Conservation (phyloP, 2,888 invertebrate species). For the Labia minor region DNA sequence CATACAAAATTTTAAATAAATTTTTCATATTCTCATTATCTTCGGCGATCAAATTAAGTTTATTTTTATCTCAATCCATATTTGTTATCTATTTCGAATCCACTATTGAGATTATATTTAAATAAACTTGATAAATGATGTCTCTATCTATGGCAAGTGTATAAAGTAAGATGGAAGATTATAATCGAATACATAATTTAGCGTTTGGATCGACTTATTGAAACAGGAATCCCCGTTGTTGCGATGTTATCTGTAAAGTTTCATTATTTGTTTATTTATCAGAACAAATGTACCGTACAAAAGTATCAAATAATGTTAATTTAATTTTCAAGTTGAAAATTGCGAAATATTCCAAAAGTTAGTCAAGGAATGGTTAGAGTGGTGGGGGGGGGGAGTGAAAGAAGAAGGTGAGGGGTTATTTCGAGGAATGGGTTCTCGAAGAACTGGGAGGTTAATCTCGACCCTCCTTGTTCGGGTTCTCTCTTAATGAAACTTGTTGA, state of each 20-base stretch:
- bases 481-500: slow-evolving; percentile 25
- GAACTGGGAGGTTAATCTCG: not conserved
- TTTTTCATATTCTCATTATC: too few species aligned
- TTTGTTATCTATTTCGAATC: too few species aligned
- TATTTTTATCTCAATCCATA: too few species aligned
- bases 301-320: slow-evolving; percentile 4
- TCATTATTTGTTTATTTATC: not conserved
- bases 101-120: too few species aligned
- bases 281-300: not conserved
- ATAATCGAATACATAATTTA: too few species aligned
- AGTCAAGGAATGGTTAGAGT: not conserved
- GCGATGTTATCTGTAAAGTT: not conserved
- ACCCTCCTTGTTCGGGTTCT: slow-evolving; percentile 14
- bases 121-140: too few species aligned
- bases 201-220: too few species aligned
- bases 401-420: too few species aligned
- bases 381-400: not conserved
- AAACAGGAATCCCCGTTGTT: not conserved
- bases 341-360: not conserved
- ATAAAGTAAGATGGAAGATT: too few species aligned
- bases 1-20: too few species aligned
- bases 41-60: too few species aligned
- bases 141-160: too few species aligned
- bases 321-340: not conserved
- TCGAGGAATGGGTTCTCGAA: not conserved